Conservation (phyloP, 2,888 invertebrate species). For the Lymantria dispar region DNA sequence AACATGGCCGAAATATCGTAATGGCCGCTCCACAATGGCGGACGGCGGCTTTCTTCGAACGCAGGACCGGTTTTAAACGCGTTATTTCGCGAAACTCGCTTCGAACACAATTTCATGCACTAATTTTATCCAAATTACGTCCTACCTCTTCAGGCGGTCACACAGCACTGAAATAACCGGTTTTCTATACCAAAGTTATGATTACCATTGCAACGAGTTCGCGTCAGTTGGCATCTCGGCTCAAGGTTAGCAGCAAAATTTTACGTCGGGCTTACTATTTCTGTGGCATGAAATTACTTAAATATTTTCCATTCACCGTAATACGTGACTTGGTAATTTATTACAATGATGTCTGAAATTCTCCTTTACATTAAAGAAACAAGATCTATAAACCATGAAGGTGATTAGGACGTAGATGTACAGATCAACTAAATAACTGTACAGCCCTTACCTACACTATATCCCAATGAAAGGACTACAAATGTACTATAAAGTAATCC, state of each 20-base stretch:
- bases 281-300: constrained; percentile 43
- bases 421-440: constrained; percentile 27
- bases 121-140: constrained; percentile 62
- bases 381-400: constrained; percentile 24
- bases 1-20: constrained; percentile 75
- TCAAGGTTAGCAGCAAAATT: constrained; percentile 52
- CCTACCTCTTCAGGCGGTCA: constrained; percentile 62
- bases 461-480: constrained; percentile 21
- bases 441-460: constrained; percentile 23
- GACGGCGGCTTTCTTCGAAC: constrained; percentile 61
- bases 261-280: constrained; percentile 55
- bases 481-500: constrained; percentile 29
- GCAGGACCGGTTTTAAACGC: constrained; percentile 59
- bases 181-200: constrained; percentile 55
- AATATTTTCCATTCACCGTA: constrained; percentile 47
- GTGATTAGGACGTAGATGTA: constrained; percentile 23
- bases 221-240: constrained; percentile 45
- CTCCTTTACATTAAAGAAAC: constrained; percentile 32
- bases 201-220: constrained; percentile 46
- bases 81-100: constrained; percentile 57
- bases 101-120: constrained; percentile 50
- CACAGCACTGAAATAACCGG: constrained; percentile 71
- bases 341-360: constrained; percentile 34
- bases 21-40: constrained; percentile 65
- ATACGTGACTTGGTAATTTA: constrained; percentile 36